A percentile compares a stretch with the other conserved stretches of the same genome.
Evolutionary conservation across 2,797 vertebrate genomes (phyloP).

Genomic region (Rhodeus uyekii): DNA sequence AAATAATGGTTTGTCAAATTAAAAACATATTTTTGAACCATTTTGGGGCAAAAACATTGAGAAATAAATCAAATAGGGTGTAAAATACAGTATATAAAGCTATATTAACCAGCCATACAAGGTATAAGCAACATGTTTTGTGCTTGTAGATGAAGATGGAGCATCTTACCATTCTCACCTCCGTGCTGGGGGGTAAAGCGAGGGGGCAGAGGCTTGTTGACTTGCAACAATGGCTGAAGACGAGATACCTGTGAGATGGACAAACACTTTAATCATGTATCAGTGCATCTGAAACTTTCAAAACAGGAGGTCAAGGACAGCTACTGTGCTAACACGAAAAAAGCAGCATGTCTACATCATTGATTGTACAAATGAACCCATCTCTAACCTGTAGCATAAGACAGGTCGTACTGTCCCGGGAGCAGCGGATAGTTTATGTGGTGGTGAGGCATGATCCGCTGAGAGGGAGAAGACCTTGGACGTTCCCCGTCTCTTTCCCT

Average conservation of each 20-base stretch:
- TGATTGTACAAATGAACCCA: too few species aligned
- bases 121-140: neutral
- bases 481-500: conserved; percentile 80
- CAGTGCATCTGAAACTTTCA: neutral
- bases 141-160: conserved; percentile 35
- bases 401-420: conserved; percentile 94
- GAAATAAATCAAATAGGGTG: neutral
- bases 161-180: conserved; percentile 94
- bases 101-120: neutral
- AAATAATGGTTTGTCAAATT: neutral
- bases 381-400: conserved; percentile 96
- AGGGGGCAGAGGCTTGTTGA: conserved; percentile 87
- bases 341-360: too few species aligned
- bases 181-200: conserved; percentile 85
- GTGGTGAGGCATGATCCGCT: conserved; percentile 96
- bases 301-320: neutral
- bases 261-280: neutral
- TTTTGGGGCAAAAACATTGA: neutral
- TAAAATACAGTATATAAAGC: neutral
- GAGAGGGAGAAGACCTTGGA: conserved; percentile 94
- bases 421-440: conserved; percentile 94
- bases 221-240: conserved; percentile 95
- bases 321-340: neutral
- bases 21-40: neutral
- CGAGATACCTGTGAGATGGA: conserved; percentile 79